Conservation (phyloP, 53 echinoderm and acorn worm species). For the Temnopleurus reevesii region DNA sequence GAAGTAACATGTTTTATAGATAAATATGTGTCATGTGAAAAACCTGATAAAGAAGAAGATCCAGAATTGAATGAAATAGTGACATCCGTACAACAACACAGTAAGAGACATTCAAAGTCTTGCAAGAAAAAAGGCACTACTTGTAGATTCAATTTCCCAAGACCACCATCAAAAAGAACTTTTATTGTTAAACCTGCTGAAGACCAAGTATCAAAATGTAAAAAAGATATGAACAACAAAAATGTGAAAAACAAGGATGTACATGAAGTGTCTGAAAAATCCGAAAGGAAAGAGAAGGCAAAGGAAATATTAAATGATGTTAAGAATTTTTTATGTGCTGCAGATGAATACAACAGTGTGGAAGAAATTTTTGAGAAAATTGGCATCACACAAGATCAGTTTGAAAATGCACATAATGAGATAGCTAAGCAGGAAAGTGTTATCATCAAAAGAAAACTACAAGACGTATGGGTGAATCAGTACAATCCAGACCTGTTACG, state of each 20-base stretch:
- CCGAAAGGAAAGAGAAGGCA: neutral
- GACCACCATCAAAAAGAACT: constrained; percentile 69
- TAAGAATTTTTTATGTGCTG: neutral
- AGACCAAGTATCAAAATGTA: neutral
- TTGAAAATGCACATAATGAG: constrained; percentile 57
- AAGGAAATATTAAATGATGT: neutral
- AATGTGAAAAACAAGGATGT: neutral
- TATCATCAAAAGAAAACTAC: constrained; percentile 55
- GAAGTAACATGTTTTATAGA: constrained; percentile 65
- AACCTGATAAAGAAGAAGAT: constrained; percentile 65
- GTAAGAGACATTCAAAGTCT: constrained; percentile 52
- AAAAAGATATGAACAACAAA: neutral
- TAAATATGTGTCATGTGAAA: constrained; percentile 68
- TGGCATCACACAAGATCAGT: constrained; percentile 59
- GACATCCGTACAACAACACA: neutral
- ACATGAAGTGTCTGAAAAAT: neutral
- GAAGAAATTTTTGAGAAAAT: constrained; percentile 46
- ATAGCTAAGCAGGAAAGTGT: constrained; percentile 38
- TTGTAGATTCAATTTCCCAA: constrained; percentile 82
- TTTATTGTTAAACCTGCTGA: too few species aligned
- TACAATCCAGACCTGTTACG: constrained; percentile 65
- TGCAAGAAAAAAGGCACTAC: constrained; percentile 61
- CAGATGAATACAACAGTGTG: constrained; percentile 27
- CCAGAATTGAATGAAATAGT: constrained; percentile 40
- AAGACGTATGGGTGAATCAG: constrained; percentile 69